These are phyloP conservation scores for Myotis myotis DNA, from an alignment of 2,797 vertebrate genomes.

Conservation along the genomic window DNA sequence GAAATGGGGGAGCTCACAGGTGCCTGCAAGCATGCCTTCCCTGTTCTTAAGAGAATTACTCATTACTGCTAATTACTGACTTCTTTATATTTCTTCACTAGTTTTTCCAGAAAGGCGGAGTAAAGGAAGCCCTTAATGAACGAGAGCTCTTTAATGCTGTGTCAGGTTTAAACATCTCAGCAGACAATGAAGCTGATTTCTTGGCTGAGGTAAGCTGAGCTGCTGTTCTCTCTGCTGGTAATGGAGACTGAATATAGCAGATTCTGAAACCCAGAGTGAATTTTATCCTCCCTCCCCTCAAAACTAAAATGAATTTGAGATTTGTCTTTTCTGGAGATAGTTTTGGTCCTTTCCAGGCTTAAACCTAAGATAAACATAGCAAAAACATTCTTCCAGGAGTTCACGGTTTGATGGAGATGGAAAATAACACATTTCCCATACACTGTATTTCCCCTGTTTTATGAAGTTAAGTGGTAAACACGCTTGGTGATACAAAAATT, in stretches of 20 bases:
- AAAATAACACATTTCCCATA: neutral
- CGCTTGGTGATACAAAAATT: neutral
- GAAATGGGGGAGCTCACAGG: neutral
- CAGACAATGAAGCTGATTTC: constrained; percentile 93
- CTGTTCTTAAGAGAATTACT: neutral
- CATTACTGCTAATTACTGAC: neutral
- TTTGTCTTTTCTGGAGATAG: constrained; percentile 3
- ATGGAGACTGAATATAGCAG: neutral
- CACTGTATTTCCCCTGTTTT: neutral
- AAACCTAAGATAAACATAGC: constrained; percentile 8
- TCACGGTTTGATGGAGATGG: neutral
- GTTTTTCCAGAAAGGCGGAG: constrained; percentile 96
- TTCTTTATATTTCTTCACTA: constrained; percentile 72
- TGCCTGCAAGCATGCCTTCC: neutral
- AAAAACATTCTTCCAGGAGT: neutral
- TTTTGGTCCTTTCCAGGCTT: neutral
- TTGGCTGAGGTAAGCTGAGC: constrained; percentile 89
- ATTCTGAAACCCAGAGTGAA: neutral
- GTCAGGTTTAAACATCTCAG: constrained; percentile 90
- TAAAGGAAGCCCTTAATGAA: constrained; percentile 88
- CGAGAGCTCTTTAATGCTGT: constrained; percentile 95
- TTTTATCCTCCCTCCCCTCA: neutral
- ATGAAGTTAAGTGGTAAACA: neutral
- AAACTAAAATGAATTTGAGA: neutral
- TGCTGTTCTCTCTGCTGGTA: neutral